Base-by-base conservation (phyloP, 2,888 invertebrate species). In the Clistopyga incitator region DNA sequence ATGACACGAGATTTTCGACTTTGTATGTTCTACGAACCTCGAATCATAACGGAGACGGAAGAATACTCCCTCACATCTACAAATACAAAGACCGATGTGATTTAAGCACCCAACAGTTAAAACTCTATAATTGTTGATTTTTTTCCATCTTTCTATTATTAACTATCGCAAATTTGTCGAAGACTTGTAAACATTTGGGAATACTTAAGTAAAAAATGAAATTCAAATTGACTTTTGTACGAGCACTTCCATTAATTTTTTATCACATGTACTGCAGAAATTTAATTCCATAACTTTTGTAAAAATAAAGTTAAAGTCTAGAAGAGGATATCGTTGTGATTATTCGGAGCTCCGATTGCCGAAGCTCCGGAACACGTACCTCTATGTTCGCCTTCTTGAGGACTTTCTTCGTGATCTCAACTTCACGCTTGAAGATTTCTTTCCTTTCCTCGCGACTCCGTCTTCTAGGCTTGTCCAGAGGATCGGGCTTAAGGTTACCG, bases 401-500 rank as follows among this genome's bases (percentile, higher is more conserved):
- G 61, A 93, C 91, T 88, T 88, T 90, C 84, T 93, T 93, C 18
- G 93, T 93, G 45, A 93, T 93, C 72, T 93, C 93, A 65, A 93
- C 93, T 77, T 93, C 93, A 50, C 93, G 88, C 81, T 90, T 92
- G 79, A 93, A 93, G 59, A 92, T 92, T 85, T 93, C 93, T 77
- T 93, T 93, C 23, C 93, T 88, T 71, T 93, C 93, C 74, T 93
- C 93, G 6, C 93, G 90, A 6, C 92, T 92, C 4, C 87, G 86
- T 76, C 92, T 87, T 68, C 92, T 86, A 0, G 93, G 93, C 78
- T 95, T 95, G 89, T 97, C 97, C 92, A 96, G 95, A 67, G 96
- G 95, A 90, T 97, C 97, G 0, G 97, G 97, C 89, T 96, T 97
- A 64, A 97, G 92, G 92, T 96, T 93, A 2, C 93, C 93, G 25